Percentiles rank a stretch among this genome's conserved stretches.
These are phyloP conservation scores for Tethya wilhelma DNA, from an alignment of 37 sponge, comb jelly and placozoan species.

Conservation along the genomic window DNA sequence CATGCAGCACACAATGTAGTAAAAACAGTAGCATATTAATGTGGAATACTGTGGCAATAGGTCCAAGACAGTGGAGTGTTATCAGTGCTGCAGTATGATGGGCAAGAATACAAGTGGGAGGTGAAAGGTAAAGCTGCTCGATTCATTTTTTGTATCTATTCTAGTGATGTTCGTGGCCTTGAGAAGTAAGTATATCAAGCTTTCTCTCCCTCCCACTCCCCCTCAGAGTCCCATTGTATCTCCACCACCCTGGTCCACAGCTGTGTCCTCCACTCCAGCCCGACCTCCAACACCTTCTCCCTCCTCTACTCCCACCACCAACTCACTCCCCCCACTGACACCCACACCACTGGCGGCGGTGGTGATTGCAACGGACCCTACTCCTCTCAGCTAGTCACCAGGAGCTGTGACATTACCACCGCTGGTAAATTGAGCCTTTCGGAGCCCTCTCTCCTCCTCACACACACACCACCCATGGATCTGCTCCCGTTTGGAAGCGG, in stretches of 20 bases:
- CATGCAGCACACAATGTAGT: too few relatives aligned
- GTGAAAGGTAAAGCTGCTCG: too few relatives aligned
- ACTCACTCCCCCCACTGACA: background rate
- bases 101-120: background rate
- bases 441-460: conserved; percentile 12
- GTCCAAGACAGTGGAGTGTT: conserved; percentile 6
- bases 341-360: too few relatives aligned
- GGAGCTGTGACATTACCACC: background rate
- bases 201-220: background rate
- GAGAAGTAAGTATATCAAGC: background rate
- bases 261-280: background rate
- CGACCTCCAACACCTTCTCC: background rate
- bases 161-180: too few relatives aligned
- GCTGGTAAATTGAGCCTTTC: conserved; percentile 17
- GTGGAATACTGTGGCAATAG: background rate
- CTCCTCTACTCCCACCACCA: background rate
- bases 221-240: background rate
- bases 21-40: too few relatives aligned
- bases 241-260: background rate
- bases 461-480: conserved; percentile 21
- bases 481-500: conserved; percentile 18
- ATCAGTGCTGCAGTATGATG: background rate
- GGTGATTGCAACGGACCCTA: too few relatives aligned
- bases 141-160: too few relatives aligned
- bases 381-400: background rate